Evolutionary conservation across 2,113 vertebrate genomes (phyloP).

Genomic region (Eurypyga helias): DNA sequence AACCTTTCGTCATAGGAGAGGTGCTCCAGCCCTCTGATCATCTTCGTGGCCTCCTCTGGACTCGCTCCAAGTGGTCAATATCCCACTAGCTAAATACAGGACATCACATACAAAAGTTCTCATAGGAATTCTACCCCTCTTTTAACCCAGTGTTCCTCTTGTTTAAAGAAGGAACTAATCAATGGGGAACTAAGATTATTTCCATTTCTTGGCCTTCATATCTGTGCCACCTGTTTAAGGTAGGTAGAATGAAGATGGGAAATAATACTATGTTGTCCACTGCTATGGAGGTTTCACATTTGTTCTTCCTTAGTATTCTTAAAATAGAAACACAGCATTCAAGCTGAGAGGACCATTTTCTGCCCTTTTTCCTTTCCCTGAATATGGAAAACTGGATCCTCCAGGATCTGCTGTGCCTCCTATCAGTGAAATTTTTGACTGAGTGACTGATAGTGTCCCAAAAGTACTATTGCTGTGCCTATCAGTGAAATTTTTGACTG

Average conservation of each 20-base stretch:
- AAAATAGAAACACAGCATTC: not conserved
- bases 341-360: not conserved
- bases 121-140: not conserved
- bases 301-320: not conserved
- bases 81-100: not conserved
- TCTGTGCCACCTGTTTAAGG: not conserved
- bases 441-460: not conserved
- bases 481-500: not conserved
- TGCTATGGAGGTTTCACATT: not conserved
- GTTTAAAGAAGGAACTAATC: not conserved
- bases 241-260: not conserved
- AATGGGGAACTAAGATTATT: not conserved
- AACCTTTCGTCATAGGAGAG: too few species aligned
- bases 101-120: not conserved
- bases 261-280: not conserved
- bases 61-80: too few species aligned
- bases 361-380: not conserved
- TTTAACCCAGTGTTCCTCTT: not conserved
- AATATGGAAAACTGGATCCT: not conserved
- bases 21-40: too few species aligned
- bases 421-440: not conserved
- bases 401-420: not conserved
- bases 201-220: not conserved
- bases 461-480: not conserved
- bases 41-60: too few species aligned